Evolutionary conservation across 2,113 vertebrate genomes (phyloP).

Genomic region (cattle (Bos taurus)): DNA sequence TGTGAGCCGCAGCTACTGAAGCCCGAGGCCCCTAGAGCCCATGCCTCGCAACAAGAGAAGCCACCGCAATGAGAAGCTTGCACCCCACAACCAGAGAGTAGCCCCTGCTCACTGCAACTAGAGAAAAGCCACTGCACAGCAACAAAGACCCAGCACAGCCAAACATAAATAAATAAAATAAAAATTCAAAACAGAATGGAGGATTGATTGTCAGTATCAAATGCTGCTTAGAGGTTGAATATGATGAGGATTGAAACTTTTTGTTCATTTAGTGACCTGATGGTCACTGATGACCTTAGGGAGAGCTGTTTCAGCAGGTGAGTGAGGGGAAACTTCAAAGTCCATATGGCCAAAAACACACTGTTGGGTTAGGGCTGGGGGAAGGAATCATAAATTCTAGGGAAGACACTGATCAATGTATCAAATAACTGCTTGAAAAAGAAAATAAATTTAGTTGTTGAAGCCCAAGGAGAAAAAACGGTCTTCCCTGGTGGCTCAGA

Average conservation of each 20-base stretch:
- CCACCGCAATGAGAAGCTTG: not conserved
- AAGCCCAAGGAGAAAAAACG: not conserved
- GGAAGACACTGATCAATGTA: not conserved
- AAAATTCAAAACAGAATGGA: not conserved
- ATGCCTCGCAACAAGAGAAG: not conserved
- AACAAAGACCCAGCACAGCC: not conserved
- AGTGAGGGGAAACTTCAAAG: not conserved
- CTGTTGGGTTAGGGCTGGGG: not conserved
- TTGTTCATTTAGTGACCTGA: not conserved
- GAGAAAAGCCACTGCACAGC: not conserved
- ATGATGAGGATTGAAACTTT: not conserved
- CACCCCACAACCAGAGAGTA: not conserved
- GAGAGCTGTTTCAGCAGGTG: not conserved
- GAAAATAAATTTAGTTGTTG: not conserved
- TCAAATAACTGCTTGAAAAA: not conserved
- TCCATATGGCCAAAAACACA: not conserved
- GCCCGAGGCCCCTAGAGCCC: not conserved
- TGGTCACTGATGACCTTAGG: not conserved
- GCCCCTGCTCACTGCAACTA: not conserved
- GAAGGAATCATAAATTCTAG: not conserved
- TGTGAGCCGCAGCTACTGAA: not conserved
- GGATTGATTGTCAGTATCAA: not conserved
- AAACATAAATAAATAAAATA: not conserved
- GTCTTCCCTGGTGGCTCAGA: not conserved
- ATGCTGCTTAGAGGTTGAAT: not conserved